phyloP scores from a whole-genome alignment of 1,140 invertebrate genomes.

The Drosophila virilis region DNA sequence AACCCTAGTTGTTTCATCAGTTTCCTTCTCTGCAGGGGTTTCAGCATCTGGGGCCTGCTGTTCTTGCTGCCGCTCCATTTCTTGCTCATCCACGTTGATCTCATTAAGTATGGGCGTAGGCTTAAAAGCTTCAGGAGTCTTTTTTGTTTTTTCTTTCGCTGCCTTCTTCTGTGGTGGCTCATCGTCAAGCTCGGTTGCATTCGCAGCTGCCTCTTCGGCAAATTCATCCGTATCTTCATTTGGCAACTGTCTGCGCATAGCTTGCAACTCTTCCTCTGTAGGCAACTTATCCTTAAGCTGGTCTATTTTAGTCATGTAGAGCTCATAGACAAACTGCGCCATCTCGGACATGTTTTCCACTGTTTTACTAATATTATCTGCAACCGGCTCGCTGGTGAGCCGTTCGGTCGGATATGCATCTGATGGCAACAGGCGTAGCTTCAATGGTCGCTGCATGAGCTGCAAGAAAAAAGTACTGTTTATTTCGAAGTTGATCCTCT shows the following conservation, averaged over 20 bases:
- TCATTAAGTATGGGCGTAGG: slow-evolving; percentile 85
- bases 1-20: slow-evolving; percentile 6
- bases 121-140: slow-evolving; percentile 81
- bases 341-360: slow-evolving; percentile 96
- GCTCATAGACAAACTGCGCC: slow-evolving; percentile 96
- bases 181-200: slow-evolving; percentile 27
- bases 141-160: slow-evolving; percentile 55
- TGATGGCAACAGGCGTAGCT: slow-evolving; percentile 90
- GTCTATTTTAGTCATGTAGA: slow-evolving; percentile 92
- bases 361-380: slow-evolving; percentile 67
- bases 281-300: slow-evolving; percentile 86
- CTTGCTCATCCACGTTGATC: slow-evolving; percentile 66
- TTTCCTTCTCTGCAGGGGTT: neutral
- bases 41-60: neutral
- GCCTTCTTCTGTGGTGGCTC: slow-evolving; percentile 65
- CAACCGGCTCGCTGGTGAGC: slow-evolving; percentile 55
- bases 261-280: slow-evolving; percentile 53
- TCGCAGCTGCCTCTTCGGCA: neutral
- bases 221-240: slow-evolving; percentile 48
- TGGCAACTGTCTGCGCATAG: slow-evolving; percentile 50
- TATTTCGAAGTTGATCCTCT: neutral
- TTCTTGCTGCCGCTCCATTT: slow-evolving; percentile 22
- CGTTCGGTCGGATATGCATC: slow-evolving; percentile 92
- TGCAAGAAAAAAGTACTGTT: slow-evolving; percentile 49
- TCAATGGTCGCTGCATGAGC: slow-evolving; percentile 88